Evolutionary conservation across 1,140 invertebrate genomes (phyloP), one percentile per base, ranked within the genome.

Genomic region (Dendrolimus kikuchii): DNA sequence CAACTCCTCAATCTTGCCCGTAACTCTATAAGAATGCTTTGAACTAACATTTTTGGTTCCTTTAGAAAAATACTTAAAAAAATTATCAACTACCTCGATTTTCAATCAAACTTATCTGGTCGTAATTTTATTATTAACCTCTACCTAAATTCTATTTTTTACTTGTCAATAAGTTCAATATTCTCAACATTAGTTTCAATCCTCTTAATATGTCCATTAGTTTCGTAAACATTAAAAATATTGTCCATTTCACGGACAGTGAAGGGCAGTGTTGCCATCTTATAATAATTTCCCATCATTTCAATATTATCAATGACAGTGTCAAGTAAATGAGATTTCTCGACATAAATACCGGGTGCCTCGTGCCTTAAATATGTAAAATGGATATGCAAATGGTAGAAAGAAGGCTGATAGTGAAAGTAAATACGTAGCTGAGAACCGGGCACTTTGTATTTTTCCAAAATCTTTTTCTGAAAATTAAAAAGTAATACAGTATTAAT

Each of bases 361-460:
- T 96, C 93, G 86, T 93, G 93, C 52, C 92, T 90, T 0, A 98
- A 72, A 57, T 93, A 92, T n/a, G 93, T 95, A 68, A 98, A 97
- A 84, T 99, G 98, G 4, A 99, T 90, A 75, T 99, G 98, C 6
- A 99, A 88, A 87, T 99, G 97, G 87, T 98, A 99, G 86, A 97
- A 99, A 0, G 96, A 96, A 5, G 98, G 98, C 74, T 97, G 97
- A 86, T 99, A 99, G 79, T 99, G 98, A 4, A 99, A 83, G 83
- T 96, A 99, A 57, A 94, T 90, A 47, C 96, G 90, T 10, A 99
- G 75, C 74, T 96, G 92, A 47, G 90, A 90, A 38, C 85, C 72
- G 23, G 90, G 80, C 5, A 99, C 55, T 5, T 91, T 90, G 82
- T 95, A 99, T 66, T 95, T 95, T 38, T 96, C 89, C 49, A 88